Conservation (phyloP, 2,888 invertebrate species). For the Calephelis perditalis region DNA sequence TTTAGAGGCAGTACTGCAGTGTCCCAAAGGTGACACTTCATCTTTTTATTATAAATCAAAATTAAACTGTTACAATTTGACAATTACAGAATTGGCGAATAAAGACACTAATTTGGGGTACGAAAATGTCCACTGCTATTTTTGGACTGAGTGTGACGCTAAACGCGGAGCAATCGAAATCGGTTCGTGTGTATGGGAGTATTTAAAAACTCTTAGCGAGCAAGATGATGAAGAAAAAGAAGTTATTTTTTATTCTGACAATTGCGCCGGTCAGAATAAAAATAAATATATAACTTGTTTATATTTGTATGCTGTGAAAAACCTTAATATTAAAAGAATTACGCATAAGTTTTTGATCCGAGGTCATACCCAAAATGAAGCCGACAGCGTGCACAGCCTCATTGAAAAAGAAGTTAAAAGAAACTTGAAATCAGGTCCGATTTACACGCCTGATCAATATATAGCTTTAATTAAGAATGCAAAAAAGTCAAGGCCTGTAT, state of each 20-base stretch:
- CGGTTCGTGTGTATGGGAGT: constrained; percentile 25
- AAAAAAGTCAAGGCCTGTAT: constrained; percentile 6
- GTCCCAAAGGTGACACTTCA: too few relatives aligned
- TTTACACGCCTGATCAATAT: constrained; percentile 16
- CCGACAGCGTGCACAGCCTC: constrained; percentile 35
- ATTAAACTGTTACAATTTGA: too few relatives aligned
- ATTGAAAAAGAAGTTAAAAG: constrained; percentile 22
- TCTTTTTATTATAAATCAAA: too few relatives aligned
- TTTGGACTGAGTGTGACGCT: constrained; percentile 25
- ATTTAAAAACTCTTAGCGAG: constrained; percentile 17
- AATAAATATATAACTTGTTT: constrained; percentile 20
- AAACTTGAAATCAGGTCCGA: constrained; percentile 30
- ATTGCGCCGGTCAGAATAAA: constrained; percentile 23
- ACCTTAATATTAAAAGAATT: constrained; percentile 15
- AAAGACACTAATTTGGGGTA: too few relatives aligned
- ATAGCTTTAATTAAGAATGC: constrained; percentile 12
- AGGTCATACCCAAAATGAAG: constrained; percentile 20
- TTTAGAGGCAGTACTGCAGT: too few relatives aligned
- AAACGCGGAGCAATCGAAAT: constrained; percentile 31
- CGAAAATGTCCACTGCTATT: too few relatives aligned
- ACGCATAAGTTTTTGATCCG: constrained; percentile 18
- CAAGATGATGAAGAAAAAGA: constrained; percentile 4
- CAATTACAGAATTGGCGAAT: too few relatives aligned
- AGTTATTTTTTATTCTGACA: constrained; percentile 21
- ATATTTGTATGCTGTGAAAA: constrained; percentile 19